Evolutionary conservation across 2,888 invertebrate species (phyloP).

Genomic region (Ischnus inquisitorius): DNA sequence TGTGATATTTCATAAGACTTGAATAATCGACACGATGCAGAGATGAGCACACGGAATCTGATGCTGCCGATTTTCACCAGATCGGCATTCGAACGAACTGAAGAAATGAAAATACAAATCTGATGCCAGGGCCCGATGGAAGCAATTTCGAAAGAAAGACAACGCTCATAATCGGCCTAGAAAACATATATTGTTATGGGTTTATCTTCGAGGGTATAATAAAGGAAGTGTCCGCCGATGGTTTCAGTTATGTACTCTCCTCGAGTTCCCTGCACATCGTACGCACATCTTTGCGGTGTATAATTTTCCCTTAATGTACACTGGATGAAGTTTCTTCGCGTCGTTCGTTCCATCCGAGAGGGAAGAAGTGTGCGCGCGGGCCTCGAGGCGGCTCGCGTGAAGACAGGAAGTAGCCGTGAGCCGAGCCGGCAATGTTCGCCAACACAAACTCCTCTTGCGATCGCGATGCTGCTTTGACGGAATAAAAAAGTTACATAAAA

Average conservation of each 20-base stretch:
- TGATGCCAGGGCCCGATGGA: background rate
- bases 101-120: background rate
- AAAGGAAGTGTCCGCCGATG: background rate
- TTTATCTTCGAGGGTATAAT: constrained; percentile 1
- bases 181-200: background rate
- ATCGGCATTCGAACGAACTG: background rate
- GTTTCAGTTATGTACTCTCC: background rate
- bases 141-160: background rate
- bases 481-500: too few relatives aligned
- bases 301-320: constrained; percentile 59
- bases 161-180: background rate
- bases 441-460: constrained; percentile 60
- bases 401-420: constrained; percentile 67
- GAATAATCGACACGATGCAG: background rate
- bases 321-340: background rate
- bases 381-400: constrained; percentile 62
- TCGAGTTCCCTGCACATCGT: constrained; percentile 10
- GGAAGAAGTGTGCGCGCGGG: constrained; percentile 5
- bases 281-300: constrained; percentile 42
- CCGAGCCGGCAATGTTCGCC: constrained; percentile 63
- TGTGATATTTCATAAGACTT: too few relatives aligned
- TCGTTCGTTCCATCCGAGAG: constrained; percentile 18
- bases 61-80: background rate
- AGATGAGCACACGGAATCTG: background rate
- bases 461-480: too few relatives aligned